Evolutionary conservation across 2,113 vertebrate genomes (phyloP).

Genomic region (Zapus hudsonius): DNA sequence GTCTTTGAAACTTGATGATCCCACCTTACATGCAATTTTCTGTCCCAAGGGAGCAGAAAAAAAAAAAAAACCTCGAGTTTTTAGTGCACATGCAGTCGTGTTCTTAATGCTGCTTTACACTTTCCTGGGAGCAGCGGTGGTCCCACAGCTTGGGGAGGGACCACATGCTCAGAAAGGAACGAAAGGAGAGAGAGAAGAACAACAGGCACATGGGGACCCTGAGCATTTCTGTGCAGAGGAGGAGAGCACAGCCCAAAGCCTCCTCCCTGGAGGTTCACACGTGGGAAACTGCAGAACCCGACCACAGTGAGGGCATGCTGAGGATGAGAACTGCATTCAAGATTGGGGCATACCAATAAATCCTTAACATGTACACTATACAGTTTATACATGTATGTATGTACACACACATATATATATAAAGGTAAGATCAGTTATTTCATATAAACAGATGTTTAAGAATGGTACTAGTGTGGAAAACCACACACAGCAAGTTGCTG

Average conservation of each 20-base stretch:
- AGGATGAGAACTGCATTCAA: conserved; percentile 38
- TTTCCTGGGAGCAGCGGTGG: conserved; percentile 41
- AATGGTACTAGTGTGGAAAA: conserved; percentile 63
- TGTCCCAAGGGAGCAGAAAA: conserved; percentile 51
- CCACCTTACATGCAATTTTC: conserved; percentile 76
- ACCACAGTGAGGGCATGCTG: conserved; percentile 53
- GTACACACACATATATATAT: conserved; percentile 72
- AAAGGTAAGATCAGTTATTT: conserved; percentile 74
- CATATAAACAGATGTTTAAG: conserved; percentile 70
- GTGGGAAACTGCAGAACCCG: conserved; percentile 34
- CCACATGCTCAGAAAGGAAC: conserved; percentile 73
- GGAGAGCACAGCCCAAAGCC: conserved; percentile 36
- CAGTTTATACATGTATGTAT: conserved; percentile 78
- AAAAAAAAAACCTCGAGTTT: background rate
- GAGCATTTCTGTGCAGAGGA: conserved; percentile 77
- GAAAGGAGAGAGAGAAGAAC: background rate
- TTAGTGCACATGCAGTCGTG: conserved; percentile 74
- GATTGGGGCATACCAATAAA: conserved; percentile 53
- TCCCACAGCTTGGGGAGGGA: conserved; percentile 30
- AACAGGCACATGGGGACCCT: conserved; percentile 75
- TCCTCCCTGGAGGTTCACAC: conserved; percentile 58
- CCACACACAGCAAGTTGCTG: conserved; percentile 58
- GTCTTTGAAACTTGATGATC: conserved; percentile 63
- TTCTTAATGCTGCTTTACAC: conserved; percentile 68
- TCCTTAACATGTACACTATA: conserved; percentile 78